phyloP scores from a whole-genome alignment of 2,888 invertebrate species.

The Plemyria rubiginata region DNA sequence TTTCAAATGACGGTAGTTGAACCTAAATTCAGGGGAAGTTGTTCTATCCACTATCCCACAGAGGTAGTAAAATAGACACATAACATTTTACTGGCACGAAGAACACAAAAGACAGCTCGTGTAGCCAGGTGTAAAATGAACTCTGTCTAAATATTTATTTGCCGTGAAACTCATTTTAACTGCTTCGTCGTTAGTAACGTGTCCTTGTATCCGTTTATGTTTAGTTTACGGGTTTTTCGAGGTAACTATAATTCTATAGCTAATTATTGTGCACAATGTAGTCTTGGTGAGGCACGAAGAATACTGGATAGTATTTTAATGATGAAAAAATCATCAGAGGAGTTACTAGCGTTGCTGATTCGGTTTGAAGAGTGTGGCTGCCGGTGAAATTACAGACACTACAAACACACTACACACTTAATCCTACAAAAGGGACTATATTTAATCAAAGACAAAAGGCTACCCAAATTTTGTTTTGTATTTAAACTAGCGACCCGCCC shows the following conservation, averaged over 20 bases:
- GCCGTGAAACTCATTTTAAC: conserved; percentile 38
- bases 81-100: conserved; percentile 20
- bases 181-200: conserved; percentile 37
- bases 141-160: conserved; percentile 32
- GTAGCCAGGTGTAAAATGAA: conserved; percentile 32
- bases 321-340: no score
- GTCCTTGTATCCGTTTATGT: conserved; percentile 47
- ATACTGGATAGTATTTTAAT: conserved; percentile 25
- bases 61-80: conserved; percentile 2
- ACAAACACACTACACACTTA: no score
- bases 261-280: conserved; percentile 55
- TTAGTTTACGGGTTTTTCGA: conserved; percentile 46
- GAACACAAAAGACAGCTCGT: conserved; percentile 21
- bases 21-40: not conserved
- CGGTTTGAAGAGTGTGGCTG: no score
- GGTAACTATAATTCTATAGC: conserved; percentile 48
- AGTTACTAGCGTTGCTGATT: no score
- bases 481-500: no score
- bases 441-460: no score
- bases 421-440: no score
- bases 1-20: not conserved
- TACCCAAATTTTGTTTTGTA: no score
- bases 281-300: conserved; percentile 42
- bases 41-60: not conserved
- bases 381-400: no score